A percentile compares a stretch with the other conserved stretches of the same genome.
These are phyloP conservation scores for Temnopleurus reevesii DNA, from an alignment of 53 echinoderm and acorn worm species.

Conservation along the genomic window DNA sequence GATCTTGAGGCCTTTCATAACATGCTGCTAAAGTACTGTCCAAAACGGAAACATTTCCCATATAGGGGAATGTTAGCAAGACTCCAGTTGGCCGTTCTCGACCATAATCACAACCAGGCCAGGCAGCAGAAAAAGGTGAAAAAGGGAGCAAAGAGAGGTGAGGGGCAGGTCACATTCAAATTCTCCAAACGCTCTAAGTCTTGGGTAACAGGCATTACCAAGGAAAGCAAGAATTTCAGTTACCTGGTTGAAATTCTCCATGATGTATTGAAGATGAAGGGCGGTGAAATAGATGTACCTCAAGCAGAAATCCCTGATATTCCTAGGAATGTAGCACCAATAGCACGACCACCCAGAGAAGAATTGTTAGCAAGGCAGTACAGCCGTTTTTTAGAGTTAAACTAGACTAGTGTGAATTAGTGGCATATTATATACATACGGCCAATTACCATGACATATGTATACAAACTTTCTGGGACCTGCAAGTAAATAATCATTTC, in stretches of 20 bases:
- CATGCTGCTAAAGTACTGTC: slow-evolving; percentile 63
- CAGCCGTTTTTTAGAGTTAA: neutral
- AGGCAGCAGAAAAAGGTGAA: neutral
- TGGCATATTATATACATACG: too few species aligned
- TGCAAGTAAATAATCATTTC: too few species aligned
- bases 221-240: neutral
- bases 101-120: slow-evolving; percentile 51
- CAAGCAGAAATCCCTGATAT: neutral
- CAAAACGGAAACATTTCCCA: slow-evolving; percentile 49
- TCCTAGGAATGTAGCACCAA: neutral
- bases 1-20: slow-evolving; percentile 60
- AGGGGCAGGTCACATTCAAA: neutral
- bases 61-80: slow-evolving; percentile 42
- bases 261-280: neutral
- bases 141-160: neutral
- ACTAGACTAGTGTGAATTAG: too few species aligned
- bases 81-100: slow-evolving; percentile 42
- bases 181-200: neutral
- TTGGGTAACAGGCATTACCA: neutral
- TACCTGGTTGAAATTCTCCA: neutral
- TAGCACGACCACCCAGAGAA: neutral
- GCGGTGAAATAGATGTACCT: neutral
- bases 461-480: too few species aligned
- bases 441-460: too few species aligned
- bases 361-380: neutral